Percentiles rank a stretch among this genome's conserved stretches.
Conservation (phyloP, 2,888 invertebrate genomes). For the Pseudoips prasinana region DNA sequence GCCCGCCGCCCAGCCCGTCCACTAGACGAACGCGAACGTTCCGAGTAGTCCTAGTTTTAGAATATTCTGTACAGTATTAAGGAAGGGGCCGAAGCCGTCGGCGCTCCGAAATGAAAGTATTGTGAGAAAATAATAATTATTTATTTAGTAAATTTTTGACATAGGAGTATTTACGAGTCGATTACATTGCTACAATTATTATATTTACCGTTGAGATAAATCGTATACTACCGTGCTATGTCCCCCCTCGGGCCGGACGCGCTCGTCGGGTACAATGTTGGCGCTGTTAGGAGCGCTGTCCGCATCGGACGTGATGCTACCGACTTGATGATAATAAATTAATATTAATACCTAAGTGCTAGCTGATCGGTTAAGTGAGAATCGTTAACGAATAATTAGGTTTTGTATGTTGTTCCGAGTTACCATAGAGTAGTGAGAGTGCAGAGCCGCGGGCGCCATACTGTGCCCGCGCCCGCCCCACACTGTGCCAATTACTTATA, state of each 20-base stretch:
- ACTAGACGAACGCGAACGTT: conserved; percentile 3
- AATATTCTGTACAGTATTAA: conserved; percentile 58
- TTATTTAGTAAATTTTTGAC: conserved; percentile 48
- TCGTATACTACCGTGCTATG: conserved; percentile 33
- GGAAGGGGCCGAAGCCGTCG: conserved; percentile 22
- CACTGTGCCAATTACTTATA: conserved; percentile 33
- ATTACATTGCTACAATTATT: conserved; percentile 26
- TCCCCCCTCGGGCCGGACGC: conserved; percentile 10
- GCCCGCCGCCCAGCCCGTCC: conserved; percentile 19
- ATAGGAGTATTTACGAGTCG: conserved; percentile 32
- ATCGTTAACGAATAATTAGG: conserved; percentile 23
- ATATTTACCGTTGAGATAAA: conserved; percentile 28
- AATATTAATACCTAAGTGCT: conserved; percentile 21
- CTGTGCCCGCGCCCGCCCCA: conserved; percentile 11
- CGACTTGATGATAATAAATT: conserved; percentile 18
- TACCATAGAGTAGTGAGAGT: conserved; percentile 11
- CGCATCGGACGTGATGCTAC: too few relatives aligned
- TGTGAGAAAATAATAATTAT: conserved; percentile 39
- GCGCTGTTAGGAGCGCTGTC: neutral
- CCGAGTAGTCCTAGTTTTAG: neutral
- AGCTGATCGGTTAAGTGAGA: conserved; percentile 15
- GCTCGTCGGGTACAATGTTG: conserved; percentile 6
- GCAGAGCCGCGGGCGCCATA: neutral
- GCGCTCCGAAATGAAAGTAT: conserved; percentile 38
- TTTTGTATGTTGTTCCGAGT: conserved; percentile 33